phyloP scores from a whole-genome alignment of 1,140 invertebrate genomes.

The Myzus persicae region DNA sequence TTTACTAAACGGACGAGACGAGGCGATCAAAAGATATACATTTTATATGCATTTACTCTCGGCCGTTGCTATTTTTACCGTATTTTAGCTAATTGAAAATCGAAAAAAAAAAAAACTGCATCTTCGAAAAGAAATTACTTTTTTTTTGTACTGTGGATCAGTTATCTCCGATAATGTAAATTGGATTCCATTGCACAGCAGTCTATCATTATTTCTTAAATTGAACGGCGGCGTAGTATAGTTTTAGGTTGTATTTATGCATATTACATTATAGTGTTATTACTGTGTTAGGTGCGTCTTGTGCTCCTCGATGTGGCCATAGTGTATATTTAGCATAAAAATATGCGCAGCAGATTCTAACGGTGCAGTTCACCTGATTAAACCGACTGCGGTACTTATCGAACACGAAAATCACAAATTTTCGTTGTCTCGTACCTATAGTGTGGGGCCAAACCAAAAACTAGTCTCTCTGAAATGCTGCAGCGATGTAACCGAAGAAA shows the following conservation, averaged over 20 bases:
- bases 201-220: slow-evolving; percentile 33
- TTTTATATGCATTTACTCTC: neutral
- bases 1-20: neutral
- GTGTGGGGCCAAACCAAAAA: neutral
- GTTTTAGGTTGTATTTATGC: neutral
- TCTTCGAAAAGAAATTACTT: neutral
- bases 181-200: neutral
- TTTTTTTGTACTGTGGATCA: neutral
- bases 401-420: neutral
- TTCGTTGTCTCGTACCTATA: neutral
- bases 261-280: neutral
- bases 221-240: neutral
- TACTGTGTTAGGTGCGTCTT: too few relatives aligned
- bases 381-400: neutral
- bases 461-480: neutral
- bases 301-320: neutral
- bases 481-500: neutral
- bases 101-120: neutral
- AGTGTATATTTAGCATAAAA: neutral
- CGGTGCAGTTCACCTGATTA: neutral
- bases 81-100: neutral
- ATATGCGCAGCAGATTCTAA: neutral
- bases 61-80: neutral
- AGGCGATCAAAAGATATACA: neutral
- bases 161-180: neutral